Evolutionary conservation across 2,113 vertebrate genomes (phyloP), one percentile per base, ranked within the genome.

Genomic region (Daboia siamensis): DNA sequence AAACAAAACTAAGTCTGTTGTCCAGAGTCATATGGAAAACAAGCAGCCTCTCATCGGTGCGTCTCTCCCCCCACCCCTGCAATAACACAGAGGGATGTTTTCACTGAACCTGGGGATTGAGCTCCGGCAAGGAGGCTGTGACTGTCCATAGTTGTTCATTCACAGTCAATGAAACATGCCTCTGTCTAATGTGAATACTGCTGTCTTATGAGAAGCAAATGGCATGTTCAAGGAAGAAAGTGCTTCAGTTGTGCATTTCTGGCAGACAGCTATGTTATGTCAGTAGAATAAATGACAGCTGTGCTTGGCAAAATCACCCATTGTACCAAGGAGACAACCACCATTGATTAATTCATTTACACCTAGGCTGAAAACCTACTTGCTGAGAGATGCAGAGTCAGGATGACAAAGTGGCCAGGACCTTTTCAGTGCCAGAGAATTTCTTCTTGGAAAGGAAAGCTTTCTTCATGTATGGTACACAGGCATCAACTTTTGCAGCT

Each of bases 301-400:
- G 89, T 93, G 21, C 17, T 92, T 95, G 93, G 64, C 57, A 92
- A 59, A 93, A 92, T 88, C 92, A 95, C 17, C 9, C 93, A 33
- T 12, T 95, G 86, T 0, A 94, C 24, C 91, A 52, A 89, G 57
- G 93, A 94, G 80, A 96, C 94, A 96, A 92, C 55, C 74, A 91
- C 46, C 85, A 92, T 92, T 94, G 93, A 93, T 93, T 95, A 95
- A 95, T 95, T 95, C 94, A 48, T 88, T 88, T 95, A 90, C 87
- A 89, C 0, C 2, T 90, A 93, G 93, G 94, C 26, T 51, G 93
- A 69, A 94, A 80, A 93, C 91, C 74, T 90, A 86, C 80, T 94
- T 92, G 74, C 80, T 94, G 86, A 94, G 89, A 93, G 87, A 85
- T 1, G 52, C 93, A 69, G 4, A 48, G 88, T 95, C 52, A 95